Evolutionary conservation across 1,140 invertebrate genomes (phyloP), one percentile per base, ranked within the genome.

Genomic region (Hylaeus volcanicus): DNA sequence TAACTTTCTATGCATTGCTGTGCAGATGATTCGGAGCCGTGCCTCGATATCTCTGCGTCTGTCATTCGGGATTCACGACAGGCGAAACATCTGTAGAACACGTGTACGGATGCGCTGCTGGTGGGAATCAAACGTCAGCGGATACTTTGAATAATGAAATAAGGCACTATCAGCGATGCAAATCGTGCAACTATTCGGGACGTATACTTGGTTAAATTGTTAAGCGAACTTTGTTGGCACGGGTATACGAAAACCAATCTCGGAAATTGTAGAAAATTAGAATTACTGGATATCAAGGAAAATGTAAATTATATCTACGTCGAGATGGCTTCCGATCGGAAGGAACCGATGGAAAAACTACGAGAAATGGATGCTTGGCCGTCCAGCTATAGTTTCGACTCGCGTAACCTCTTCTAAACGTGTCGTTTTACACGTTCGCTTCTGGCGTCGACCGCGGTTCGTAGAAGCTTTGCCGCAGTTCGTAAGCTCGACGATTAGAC

Each of bases 131-230:
- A 78, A 78, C 75, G 75, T 78, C 75, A 78, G 56, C 75, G 41
- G 75, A 78, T 78, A 78, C 60, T 78, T 78, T 60, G 75, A 78
- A 72, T 78, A 78, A 78, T 78, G 68, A 69, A 78, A 78, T 78
- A 78, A 78, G 75, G 75, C n/a, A 45, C 68, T 15, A 78, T 78
- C 48, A 61, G 75, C 60, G 48, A 71, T 78, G 75, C 75, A 78
- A 78, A 78, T 78, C 39, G 58, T 14, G 45, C 15, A 37, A 72
- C 63, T 78, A 78, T 78, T 78, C 68, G 51, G 48, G 63, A 5
- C 45, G 12, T 26, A 8, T 26, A 39, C 66, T 12, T 1, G n/a
- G 43, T 26, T 69, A 26, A 5, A 48, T 66, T 71, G 45, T 2
- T 65, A 14, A 63, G 26, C 15, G 15, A 45, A 66, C 51, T 56